Evolutionary conservation across 1,140 invertebrate species (phyloP).

Genomic region (Neodiprion fabricii): DNA sequence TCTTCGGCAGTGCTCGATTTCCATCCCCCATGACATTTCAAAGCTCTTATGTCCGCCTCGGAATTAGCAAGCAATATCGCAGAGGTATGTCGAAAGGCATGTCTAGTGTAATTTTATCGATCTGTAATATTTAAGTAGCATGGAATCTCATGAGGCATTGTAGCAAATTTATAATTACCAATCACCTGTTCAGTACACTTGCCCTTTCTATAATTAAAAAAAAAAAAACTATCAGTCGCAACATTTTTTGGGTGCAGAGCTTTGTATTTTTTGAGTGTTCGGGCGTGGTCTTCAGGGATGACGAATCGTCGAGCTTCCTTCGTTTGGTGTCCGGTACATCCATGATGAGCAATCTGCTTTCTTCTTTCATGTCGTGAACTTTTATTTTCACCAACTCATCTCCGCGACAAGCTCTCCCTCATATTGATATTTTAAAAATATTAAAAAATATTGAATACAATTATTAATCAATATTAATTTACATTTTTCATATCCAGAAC

Average conservation of each 20-base stretch:
- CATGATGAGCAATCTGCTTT: conserved; percentile 5
- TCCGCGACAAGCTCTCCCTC: conserved; percentile 6
- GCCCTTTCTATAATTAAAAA: conserved; percentile 25
- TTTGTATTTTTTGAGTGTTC: conserved; percentile 23
- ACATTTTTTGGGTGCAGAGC: conserved; percentile 19
- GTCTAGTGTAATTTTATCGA: conserved; percentile 23
- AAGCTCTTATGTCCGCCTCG: background rate
- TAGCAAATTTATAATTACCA: conserved; percentile 19
- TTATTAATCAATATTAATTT: background rate
- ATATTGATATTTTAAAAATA: conserved; percentile 5
- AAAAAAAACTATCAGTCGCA: conserved; percentile 13
- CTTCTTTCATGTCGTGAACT: conserved; percentile 14
- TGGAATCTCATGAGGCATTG: conserved; percentile 17
- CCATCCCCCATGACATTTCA: background rate
- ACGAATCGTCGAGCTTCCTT: conserved; percentile 13
- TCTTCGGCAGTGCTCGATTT: background rate
- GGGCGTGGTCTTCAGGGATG: conserved; percentile 12
- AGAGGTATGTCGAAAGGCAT: conserved; percentile 26
- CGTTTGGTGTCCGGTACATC: conserved; percentile 17
- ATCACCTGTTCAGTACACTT: conserved; percentile 27
- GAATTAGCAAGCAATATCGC: conserved; percentile 23
- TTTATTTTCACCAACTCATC: conserved; percentile 18
- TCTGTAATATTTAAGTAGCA: conserved; percentile 25
- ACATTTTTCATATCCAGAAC: background rate
- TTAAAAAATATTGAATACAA: background rate